phyloP scores from a whole-genome alignment of 2,888 invertebrate species.

The Theretra japonica region DNA sequence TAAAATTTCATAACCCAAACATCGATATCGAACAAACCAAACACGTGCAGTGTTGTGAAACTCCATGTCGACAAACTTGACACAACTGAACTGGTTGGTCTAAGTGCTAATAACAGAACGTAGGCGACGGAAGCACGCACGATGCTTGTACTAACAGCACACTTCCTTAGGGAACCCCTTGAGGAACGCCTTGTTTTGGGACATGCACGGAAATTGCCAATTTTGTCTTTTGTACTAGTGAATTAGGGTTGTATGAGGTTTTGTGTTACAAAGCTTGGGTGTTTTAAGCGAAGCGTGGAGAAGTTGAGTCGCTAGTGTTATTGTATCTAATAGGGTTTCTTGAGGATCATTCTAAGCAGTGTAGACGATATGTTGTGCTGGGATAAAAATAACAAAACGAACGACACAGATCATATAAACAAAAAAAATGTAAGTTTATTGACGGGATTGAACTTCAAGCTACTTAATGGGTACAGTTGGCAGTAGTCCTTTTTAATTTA shows the following conservation, averaged over 20 bases:
- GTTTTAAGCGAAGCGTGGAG: no score
- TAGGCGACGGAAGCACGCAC: conserved; percentile 73
- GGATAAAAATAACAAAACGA: no score
- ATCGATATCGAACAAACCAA: conserved; percentile 11
- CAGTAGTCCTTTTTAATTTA: no score
- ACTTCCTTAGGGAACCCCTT: conserved; percentile 71
- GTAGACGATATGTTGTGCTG: no score
- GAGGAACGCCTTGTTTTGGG: conserved; percentile 55
- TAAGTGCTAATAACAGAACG: conserved; percentile 64
- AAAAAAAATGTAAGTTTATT: no score
- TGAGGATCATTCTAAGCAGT: no score
- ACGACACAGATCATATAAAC: no score
- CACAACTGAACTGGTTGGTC: conserved; percentile 47
- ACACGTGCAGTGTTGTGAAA: conserved; percentile 42
- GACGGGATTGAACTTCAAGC: no score
- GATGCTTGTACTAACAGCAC: conserved; percentile 78
- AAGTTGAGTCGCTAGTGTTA: no score
- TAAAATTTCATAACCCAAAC: neutral
- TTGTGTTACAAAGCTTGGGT: neutral
- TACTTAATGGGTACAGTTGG: no score
- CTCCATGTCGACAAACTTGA: conserved; percentile 31
- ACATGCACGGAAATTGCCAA: conserved; percentile 56
- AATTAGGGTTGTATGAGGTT: conserved; percentile 13
- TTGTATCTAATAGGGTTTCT: no score
- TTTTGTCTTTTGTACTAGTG: conserved; percentile 33